Evolutionary conservation across 2,888 invertebrate genomes (phyloP).

Genomic region (Eupithecia insigniata): DNA sequence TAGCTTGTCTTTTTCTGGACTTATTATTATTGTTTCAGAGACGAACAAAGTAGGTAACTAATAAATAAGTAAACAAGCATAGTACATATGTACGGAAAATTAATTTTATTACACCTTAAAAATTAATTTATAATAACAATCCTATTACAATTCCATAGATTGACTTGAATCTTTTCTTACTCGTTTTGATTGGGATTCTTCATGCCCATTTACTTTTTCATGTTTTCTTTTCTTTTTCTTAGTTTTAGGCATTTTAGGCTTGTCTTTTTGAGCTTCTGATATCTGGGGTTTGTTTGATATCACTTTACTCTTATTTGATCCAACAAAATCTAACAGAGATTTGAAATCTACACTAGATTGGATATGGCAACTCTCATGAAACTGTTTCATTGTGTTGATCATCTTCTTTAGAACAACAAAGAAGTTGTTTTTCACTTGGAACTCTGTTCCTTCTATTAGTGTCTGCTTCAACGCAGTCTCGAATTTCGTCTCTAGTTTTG

Average conservation of each 20-base stretch:
- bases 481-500: conserved; percentile 77
- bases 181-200: conserved; percentile 62
- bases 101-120: conserved; percentile 37
- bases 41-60: neutral
- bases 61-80: conserved; percentile 7
- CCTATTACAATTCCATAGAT: conserved; percentile 46
- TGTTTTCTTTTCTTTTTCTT: conserved; percentile 71
- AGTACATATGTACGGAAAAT: conserved; percentile 15
- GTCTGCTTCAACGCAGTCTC: conserved; percentile 67
- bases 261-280: conserved; percentile 49
- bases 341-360: conserved; percentile 66
- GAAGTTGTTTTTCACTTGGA: conserved; percentile 84
- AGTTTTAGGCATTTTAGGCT: conserved; percentile 54
- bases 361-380: conserved; percentile 71
- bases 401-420: conserved; percentile 81
- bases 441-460: conserved; percentile 67
- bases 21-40: neutral
- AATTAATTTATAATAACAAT: conserved; percentile 30
- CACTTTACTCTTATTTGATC: conserved; percentile 59
- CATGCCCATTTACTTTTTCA: conserved; percentile 60
- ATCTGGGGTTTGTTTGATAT: conserved; percentile 55
- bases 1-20: neutral
- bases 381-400: conserved; percentile 78
- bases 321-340: conserved; percentile 56
- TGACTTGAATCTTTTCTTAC: conserved; percentile 52